Evolutionary conservation across 53 echinoderm and acorn worm species (phyloP), one percentile per base, ranked within the genome.

Genomic region (Mesocentrotus franciscanus): DNA sequence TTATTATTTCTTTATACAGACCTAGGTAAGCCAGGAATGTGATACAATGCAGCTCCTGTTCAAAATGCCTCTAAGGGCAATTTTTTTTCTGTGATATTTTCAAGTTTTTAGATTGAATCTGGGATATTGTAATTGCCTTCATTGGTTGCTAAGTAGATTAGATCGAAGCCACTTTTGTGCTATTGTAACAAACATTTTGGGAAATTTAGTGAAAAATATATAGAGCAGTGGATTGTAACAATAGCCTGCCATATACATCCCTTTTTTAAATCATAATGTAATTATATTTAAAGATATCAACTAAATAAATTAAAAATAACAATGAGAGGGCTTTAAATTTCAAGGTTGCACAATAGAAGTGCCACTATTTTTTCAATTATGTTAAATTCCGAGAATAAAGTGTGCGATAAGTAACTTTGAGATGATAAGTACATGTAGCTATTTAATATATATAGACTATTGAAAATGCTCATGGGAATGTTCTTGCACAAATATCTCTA

Each of bases 11-110:
- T 87, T 58, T n/a, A 13, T 9, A 27, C 17, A 27, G 87, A 58
- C 6, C 10, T 59, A 87, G 87, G 87, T 57, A 87, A 33, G 20
- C 36, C 17, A 22, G 87, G 58, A 56, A 87, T 87, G 24, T 15
- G 12, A 58, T 58, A 87, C 87, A 87, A 87, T n/a, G 87, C 57
- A 87, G 24, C 87, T n/a, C 26, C 87, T 87, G 87, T 87, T 87
- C 26, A 27, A n/a, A 29, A 57, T 87, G 29, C 57, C 87, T 35
- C 58, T 27, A 56, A 87, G 87, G 57, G 59, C 27, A 58, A 8
- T 59, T 59, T 29, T 14, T 58, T 11, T 85, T 83, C 42, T 7
- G 42, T 87, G 11, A 87, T 87, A 29, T 58, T 57, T 87, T 87
- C 58, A 87, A 59, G 87, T 87, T 87, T 87, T 87, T 4, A 87